Evolutionary conservation across 2,888 invertebrate genomes (phyloP).

Genomic region (Eupelmus urozonus): DNA sequence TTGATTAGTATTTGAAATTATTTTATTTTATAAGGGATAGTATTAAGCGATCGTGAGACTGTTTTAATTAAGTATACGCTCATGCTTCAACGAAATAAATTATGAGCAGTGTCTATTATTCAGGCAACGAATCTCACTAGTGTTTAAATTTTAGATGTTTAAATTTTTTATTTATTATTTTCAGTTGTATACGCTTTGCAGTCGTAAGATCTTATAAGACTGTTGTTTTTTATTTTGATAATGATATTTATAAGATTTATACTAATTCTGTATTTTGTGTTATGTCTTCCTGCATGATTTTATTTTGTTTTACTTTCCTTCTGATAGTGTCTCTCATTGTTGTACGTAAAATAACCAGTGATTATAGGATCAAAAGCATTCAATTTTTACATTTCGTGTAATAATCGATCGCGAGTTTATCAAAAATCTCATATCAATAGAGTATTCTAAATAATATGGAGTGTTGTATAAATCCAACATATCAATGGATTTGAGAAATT

Average conservation of each 20-base stretch:
- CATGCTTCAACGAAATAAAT: conserved; percentile 10
- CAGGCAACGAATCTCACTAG: conserved; percentile 50
- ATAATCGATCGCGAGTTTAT: conserved; percentile 21
- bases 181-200: conserved; percentile 16
- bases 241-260: conserved; percentile 50
- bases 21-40: conserved; percentile 14
- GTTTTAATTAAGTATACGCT: conserved; percentile 35
- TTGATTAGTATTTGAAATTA: conserved; percentile 21
- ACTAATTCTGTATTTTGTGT: conserved; percentile 35
- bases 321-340: not conserved
- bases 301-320: conserved; percentile 11
- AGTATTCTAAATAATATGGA: conserved; percentile 31
- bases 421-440: conserved; percentile 36
- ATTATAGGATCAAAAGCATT: conserved; percentile 23
- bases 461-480: conserved; percentile 20
- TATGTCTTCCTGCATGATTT: conserved; percentile 35
- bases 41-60: conserved; percentile 1
- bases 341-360: conserved; percentile 6
- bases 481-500: conserved; percentile 33
- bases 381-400: conserved; percentile 24
- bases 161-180: conserved; percentile 36
- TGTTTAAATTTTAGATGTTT: conserved; percentile 24
- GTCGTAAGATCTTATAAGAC: conserved; percentile 43
- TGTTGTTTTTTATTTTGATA: conserved; percentile 50
- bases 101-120: conserved; percentile 16